Conservation (phyloP, 2,888 invertebrate species). For the Eledona agricola region DNA sequence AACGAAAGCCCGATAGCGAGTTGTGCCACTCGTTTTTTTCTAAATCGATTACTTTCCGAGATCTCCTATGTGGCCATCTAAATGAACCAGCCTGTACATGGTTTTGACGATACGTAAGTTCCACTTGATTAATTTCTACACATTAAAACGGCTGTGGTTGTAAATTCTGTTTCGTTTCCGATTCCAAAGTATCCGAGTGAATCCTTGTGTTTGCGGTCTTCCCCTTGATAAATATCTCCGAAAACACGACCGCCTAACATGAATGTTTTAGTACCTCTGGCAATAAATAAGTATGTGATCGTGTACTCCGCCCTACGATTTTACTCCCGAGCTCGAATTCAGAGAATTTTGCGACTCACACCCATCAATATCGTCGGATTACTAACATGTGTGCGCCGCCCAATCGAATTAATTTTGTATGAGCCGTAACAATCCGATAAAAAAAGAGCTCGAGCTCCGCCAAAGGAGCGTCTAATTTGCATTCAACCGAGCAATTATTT, state of each 20-base stretch:
- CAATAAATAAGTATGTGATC: conserved; percentile 32
- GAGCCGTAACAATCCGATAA: conserved; percentile 12
- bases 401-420: conserved; percentile 35
- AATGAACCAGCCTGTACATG: no score
- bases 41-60: no score
- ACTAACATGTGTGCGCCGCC: conserved; percentile 34
- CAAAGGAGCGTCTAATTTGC: conserved; percentile 16
- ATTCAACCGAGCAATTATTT: conserved; percentile 17
- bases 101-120: no score
- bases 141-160: no score
- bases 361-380: conserved; percentile 34
- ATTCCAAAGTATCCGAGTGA: no score
- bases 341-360: conserved; percentile 18
- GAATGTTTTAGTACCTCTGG: conserved; percentile 33
- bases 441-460: conserved; percentile 11
- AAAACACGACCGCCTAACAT: conserved; percentile 15
- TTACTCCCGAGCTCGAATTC: conserved; percentile 11
- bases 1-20: no score
- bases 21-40: no score
- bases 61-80: no score
- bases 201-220: no score
- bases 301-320: conserved; percentile 29
- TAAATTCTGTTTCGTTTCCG: no score
- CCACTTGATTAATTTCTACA: no score
- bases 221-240: no score